phyloP scores from a whole-genome alignment of 2,888 invertebrate species.

The Rutpela maculata region DNA sequence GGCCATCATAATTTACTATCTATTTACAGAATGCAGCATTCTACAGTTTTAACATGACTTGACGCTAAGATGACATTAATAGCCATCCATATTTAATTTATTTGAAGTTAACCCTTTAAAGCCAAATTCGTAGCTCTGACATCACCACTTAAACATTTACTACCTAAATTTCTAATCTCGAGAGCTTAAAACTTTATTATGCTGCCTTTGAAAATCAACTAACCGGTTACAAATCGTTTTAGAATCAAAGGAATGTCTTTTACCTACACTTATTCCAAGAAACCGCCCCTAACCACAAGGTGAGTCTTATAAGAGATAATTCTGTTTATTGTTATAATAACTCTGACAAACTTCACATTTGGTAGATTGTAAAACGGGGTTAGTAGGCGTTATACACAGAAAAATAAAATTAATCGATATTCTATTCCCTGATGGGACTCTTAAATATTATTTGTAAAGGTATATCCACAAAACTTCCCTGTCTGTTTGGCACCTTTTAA shows the following conservation, averaged over 20 bases:
- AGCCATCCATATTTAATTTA: constrained; percentile 1
- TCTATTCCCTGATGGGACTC: too few relatives aligned
- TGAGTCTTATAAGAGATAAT: not conserved
- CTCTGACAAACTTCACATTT: too few relatives aligned
- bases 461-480: too few relatives aligned
- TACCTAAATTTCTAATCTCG: not conserved
- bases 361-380: too few relatives aligned
- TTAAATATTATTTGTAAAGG: too few relatives aligned
- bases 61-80: constrained; percentile 1
- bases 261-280: not conserved
- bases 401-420: too few relatives aligned
- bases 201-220: not conserved
- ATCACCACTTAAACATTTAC: constrained; percentile 1
- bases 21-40: not conserved
- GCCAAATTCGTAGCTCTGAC: not conserved
- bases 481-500: too few relatives aligned
- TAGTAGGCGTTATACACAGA: too few relatives aligned
- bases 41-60: not conserved
- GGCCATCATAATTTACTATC: too few relatives aligned
- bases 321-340: not conserved
- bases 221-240: not conserved
- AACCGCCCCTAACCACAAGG: not conserved
- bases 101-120: not conserved
- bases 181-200: not conserved
- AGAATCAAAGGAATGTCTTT: not conserved